phyloP scores from a whole-genome alignment of 2,797 vertebrate genomes.

The Hirundo rustica region DNA sequence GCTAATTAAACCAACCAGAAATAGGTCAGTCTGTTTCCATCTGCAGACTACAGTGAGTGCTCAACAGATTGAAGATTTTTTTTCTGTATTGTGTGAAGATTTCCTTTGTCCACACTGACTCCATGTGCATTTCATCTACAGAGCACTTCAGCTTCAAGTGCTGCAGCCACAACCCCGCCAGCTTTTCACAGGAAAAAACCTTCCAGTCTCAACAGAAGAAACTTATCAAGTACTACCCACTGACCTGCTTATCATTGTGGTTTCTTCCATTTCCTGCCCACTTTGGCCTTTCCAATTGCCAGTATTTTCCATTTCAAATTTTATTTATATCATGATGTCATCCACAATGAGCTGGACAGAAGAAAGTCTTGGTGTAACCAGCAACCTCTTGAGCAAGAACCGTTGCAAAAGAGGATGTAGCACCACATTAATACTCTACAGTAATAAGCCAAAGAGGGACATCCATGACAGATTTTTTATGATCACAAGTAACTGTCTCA shows the following conservation, averaged over 20 bases:
- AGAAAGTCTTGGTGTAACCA: neutral
- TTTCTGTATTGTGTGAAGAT: neutral
- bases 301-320: neutral
- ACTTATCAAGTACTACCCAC: neutral
- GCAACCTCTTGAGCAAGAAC: neutral
- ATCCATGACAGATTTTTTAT: neutral
- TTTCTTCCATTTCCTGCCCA: neutral
- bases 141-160: neutral
- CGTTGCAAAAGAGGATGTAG: neutral
- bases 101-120: neutral
- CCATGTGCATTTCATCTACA: neutral
- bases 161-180: neutral
- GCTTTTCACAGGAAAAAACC: neutral
- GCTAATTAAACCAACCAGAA: slow-evolving; percentile 27
- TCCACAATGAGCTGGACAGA: neutral
- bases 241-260: neutral
- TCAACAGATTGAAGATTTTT: neutral
- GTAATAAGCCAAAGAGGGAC: neutral
- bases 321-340: neutral
- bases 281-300: neutral
- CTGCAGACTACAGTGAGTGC: neutral
- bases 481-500: neutral
- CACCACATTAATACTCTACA: neutral
- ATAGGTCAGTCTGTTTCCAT: slow-evolving; percentile 11
- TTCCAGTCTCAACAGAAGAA: neutral